Base-by-base conservation (phyloP, 2,113 vertebrate species). In the Pterocles orientalis region DNA sequence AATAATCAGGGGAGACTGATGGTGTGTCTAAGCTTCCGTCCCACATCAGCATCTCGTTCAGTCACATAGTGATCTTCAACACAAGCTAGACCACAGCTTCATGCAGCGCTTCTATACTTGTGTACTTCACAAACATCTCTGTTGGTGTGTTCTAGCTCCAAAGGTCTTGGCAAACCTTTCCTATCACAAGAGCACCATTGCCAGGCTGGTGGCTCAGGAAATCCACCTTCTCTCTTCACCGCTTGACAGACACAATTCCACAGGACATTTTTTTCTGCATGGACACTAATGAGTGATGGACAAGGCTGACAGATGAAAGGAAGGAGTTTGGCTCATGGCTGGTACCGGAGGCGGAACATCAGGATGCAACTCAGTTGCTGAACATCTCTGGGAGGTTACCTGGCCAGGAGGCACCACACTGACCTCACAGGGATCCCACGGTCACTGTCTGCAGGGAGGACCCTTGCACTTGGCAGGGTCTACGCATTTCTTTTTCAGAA, bases 401-500 rank as follows among this genome's bases (percentile, higher is more conserved):
- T 12, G 10, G 25, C n/a, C 71, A 66, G 23, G 11, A 86, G 57
- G 34, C n/a, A 87, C 9, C 7, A 14, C 20, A 29, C 10, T 3
- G 10, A 39, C 47, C 51, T 66, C 18, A 50, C 25, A 41, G 31
- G 18, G 68, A 90, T 75, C 18, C 43, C 31, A 16, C 16, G 29
- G 41, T 41, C 24, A 24, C 14, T 12, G 14, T 14, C 34, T 43
- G 33, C 7, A 14, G 14, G 43, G 3, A 82, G 39, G 39, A 60
- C 5, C 2, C 25, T 3, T 3, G 57, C 0, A 0, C 23, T 61
- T 0, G 0, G 58, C 57, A 76, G 26, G 57, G 51, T 54, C 43
- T 54, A 39, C 0, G 2, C 33, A 51, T 23, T 64, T 81, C 2
- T 91, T 73, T 70, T 53, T 72, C 3, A 4, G 48, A 94, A 73